Evolutionary conservation across 2,797 vertebrate genomes (phyloP), one percentile per base, ranked within the genome.

Genomic region (Spondyliosoma cantharus): DNA sequence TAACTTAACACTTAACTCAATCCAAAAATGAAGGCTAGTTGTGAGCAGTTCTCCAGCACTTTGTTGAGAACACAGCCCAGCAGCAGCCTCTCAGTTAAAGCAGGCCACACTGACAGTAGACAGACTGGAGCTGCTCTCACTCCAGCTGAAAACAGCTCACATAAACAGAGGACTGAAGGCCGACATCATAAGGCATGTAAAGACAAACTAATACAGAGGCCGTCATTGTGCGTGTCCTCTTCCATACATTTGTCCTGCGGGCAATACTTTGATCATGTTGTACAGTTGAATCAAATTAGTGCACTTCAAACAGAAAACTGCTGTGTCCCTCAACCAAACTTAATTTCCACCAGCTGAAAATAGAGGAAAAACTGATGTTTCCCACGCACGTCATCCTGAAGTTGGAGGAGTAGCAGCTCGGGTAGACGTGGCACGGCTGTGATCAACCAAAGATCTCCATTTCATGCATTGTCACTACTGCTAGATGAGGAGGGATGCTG

Each of bases 311-410:
- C 49, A 60, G 25, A 37, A 72, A 75, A 57, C 29, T 16, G 58
- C 71, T 17, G 45, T 58, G 29, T 27, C n/a, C 9, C 24, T 52
- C 45, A 15, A 11, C 5, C 17, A 58, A 75, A 74, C 37, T 32
- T 24, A 8, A 79, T 80, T 71, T 69, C 64, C 17, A 71, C 79
- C 79, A 81, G 65, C 59, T 80, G 74, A 63, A 69, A 83, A 46
- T 2, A 46, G 60, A 74, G 54, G 11, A 27, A 53, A 66, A 42
- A 57, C 58, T 22, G 46, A 68, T 64, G 81, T 74, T 71, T 71
- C 63, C 74, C 27, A 45, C 46, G 63, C 11, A 59, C 45, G 3
- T 66, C 29, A 56, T n/a, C 48, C 42, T 4, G 27, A 71, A 48
- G 62, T 60, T 6, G 27, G 49, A 62, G 29, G 1, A 52, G 37